Conservation (phyloP, 2,888 invertebrate species). For the Balanococcus diminutus region DNA sequence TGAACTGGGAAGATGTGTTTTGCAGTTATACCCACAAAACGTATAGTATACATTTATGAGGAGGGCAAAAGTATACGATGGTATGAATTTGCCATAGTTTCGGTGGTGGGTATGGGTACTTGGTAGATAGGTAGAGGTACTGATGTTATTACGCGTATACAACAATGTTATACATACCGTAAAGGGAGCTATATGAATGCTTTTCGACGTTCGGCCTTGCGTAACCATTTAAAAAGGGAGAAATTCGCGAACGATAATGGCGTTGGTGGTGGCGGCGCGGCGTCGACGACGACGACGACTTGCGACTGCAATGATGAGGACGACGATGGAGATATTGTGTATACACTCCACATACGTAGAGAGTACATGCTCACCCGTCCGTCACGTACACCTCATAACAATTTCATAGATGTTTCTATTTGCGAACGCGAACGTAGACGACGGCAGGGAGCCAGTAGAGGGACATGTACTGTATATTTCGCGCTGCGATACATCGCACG, state of each 20-base stretch:
- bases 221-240: conserved; percentile 15
- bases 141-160: background rate
- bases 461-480: background rate
- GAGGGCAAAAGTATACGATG: no score
- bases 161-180: no score
- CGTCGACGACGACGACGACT: background rate
- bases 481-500: background rate
- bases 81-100: no score
- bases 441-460: background rate
- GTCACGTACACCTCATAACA: conserved; percentile 51
- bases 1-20: no score
- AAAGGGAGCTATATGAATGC: background rate
- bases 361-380: conserved; percentile 4
- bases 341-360: background rate
- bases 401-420: conserved; percentile 54
- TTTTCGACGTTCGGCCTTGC: conserved; percentile 22
- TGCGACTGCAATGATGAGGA: background rate
- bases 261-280: background rate
- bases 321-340: background rate
- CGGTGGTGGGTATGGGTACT: no score
- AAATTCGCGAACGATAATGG: background rate
- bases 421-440: background rate
- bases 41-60: no score
- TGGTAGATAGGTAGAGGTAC: background rate
- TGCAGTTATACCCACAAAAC: no score